Evolutionary conservation across 2,797 vertebrate species (phyloP).

Genomic region (Xenopus petersii): DNA sequence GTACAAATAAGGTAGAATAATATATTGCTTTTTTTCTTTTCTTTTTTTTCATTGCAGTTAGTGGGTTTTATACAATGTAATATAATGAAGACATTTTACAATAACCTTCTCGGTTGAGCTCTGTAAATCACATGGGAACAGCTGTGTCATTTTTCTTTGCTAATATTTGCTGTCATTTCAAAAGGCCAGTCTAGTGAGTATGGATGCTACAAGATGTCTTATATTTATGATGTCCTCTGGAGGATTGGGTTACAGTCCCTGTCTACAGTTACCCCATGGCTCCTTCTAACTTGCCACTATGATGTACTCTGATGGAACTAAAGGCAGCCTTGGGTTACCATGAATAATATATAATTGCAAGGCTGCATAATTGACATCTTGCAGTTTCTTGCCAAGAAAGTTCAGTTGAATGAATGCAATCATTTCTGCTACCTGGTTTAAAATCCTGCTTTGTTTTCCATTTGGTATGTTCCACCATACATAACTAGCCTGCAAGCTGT

Average conservation of each 20-base stretch:
- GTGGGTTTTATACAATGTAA: too few relatives aligned
- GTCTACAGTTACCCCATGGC: conserved; percentile 3
- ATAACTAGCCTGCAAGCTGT: too few relatives aligned
- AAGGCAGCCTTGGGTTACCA: conserved; percentile 4
- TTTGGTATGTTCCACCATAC: too few relatives aligned
- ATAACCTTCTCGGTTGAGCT: too few relatives aligned
- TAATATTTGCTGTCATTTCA: neutral
- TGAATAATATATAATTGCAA: conserved; percentile 21
- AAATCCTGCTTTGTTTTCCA: too few relatives aligned
- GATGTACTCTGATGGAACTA: conserved; percentile 17
- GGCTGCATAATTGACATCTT: neutral
- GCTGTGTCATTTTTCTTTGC: neutral
- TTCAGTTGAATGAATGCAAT: neutral
- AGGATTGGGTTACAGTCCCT: conserved; percentile 6
- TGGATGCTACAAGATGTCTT: neutral
- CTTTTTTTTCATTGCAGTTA: too few relatives aligned
- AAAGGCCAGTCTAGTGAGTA: neutral
- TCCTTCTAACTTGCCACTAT: conserved; percentile 3
- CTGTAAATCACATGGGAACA: neutral
- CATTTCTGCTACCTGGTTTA: too few relatives aligned
- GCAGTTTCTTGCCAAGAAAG: neutral
- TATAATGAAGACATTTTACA: too few relatives aligned
- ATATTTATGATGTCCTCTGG: conserved; percentile 6
- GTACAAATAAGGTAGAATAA: too few relatives aligned
- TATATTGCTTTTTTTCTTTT: too few relatives aligned